Conservation (phyloP, 1,140 invertebrate species). For the Saccostrea echinata region DNA sequence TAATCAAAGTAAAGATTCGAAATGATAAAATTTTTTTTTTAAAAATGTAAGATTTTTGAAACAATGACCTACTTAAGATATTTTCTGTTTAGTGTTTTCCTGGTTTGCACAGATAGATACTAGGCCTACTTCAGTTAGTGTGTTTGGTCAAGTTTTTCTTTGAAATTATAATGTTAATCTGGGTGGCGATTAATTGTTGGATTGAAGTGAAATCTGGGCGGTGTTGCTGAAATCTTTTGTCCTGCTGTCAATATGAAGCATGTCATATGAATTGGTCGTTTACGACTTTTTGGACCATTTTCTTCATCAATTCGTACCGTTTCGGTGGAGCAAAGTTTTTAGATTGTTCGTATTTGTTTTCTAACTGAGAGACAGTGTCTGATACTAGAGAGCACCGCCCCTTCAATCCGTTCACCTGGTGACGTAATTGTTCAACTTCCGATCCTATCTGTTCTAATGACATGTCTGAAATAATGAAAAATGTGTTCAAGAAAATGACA, state of each 20-base stretch:
- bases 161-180: background rate
- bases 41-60: too few species aligned
- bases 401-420: conserved; percentile 68
- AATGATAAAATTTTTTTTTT: too few species aligned
- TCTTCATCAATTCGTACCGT: conserved; percentile 70
- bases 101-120: too few species aligned
- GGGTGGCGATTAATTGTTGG: background rate
- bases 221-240: too few species aligned
- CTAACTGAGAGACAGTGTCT: conserved; percentile 70
- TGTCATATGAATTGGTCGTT: conserved; percentile 62
- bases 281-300: conserved; percentile 71
- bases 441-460: conserved; percentile 67
- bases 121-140: background rate
- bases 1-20: too few species aligned
- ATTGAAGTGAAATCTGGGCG: too few species aligned
- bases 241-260: background rate
- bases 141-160: background rate
- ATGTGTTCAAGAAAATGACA: background rate
- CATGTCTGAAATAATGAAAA: conserved; percentile 67
- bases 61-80: too few species aligned
- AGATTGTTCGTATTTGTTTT: conserved; percentile 69
- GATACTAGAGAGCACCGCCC: conserved; percentile 71
- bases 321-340: conserved; percentile 70
- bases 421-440: conserved; percentile 67
- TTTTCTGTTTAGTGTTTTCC: too few species aligned